Evolutionary conservation across 1,140 invertebrate genomes (phyloP).

Genomic region (Goniozus legneri): DNA sequence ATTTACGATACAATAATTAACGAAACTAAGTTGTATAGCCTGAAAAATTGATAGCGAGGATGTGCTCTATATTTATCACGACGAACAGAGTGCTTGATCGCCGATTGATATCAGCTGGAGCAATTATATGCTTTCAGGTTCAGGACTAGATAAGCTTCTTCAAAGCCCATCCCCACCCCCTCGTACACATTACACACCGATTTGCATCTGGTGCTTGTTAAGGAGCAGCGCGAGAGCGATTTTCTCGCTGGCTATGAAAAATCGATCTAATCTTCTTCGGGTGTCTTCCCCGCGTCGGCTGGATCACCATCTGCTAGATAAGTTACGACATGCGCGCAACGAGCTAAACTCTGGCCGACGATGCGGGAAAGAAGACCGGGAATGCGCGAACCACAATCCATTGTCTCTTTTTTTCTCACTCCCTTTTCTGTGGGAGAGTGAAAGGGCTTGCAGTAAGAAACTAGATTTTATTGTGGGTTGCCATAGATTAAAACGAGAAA

Average conservation of each 20-base stretch:
- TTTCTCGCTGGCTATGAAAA: conserved; percentile 40
- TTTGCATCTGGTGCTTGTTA: conserved; percentile 47
- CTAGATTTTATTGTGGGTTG: too few species aligned
- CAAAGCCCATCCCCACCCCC: conserved; percentile 6
- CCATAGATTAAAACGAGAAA: too few species aligned
- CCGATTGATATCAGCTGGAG: too few species aligned
- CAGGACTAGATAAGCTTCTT: too few species aligned
- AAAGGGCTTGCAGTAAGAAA: conserved; percentile 1
- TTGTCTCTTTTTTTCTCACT: conserved; percentile 1
- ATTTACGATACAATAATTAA: too few species aligned
- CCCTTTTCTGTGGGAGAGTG: not conserved
- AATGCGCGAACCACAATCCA: not conserved
- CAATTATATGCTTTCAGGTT: too few species aligned
- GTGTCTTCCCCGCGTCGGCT: conserved; percentile 22
- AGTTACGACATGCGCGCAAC: conserved; percentile 30
- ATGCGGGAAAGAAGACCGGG: conserved; percentile 15
- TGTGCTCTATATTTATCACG: too few species aligned
- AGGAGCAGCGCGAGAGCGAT: conserved; percentile 24
- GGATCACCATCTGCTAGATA: conserved; percentile 36
- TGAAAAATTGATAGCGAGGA: too few species aligned
- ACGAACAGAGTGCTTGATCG: too few species aligned
- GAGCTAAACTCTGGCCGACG: conserved; percentile 6
- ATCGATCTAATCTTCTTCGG: conserved; percentile 41
- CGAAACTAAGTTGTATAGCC: too few species aligned
- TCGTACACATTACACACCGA: conserved; percentile 15